Evolutionary conservation across 2,797 vertebrate species (phyloP).

Genomic region (Tragopan temminckii): DNA sequence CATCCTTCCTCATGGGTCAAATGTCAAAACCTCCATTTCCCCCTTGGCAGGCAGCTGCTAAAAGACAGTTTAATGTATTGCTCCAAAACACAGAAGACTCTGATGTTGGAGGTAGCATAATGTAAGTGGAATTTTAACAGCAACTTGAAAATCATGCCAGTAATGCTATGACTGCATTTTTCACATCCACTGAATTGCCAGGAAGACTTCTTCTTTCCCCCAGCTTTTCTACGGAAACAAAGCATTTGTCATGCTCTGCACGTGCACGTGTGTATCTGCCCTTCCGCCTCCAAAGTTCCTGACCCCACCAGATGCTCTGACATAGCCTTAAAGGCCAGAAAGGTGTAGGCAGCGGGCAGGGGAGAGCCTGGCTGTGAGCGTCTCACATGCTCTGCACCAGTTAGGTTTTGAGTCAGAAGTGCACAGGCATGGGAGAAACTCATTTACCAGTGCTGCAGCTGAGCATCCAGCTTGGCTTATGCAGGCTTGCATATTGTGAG

Average conservation of each 20-base stretch:
- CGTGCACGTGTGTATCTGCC: neutral
- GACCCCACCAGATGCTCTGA: neutral
- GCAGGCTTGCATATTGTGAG: neutral
- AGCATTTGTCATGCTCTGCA: neutral
- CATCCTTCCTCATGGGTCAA: constrained; percentile 69
- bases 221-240: constrained; percentile 46
- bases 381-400: neutral
- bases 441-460: neutral
- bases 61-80: constrained; percentile 58
- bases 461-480: neutral
- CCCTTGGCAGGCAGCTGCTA: constrained; percentile 50
- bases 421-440: neutral
- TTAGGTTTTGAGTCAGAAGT: neutral
- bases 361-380: neutral
- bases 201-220: constrained; percentile 37
- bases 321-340: too few relatives aligned
- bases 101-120: constrained; percentile 56
- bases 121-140: constrained; percentile 67
- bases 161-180: constrained; percentile 46
- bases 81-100: constrained; percentile 50
- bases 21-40: constrained; percentile 72
- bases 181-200: constrained; percentile 8
- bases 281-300: neutral
- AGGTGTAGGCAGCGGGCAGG: neutral
- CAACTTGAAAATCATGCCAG: constrained; percentile 52